phyloP scores from a whole-genome alignment of 2,113 vertebrate species.

The Nycticebus coucang region DNA sequence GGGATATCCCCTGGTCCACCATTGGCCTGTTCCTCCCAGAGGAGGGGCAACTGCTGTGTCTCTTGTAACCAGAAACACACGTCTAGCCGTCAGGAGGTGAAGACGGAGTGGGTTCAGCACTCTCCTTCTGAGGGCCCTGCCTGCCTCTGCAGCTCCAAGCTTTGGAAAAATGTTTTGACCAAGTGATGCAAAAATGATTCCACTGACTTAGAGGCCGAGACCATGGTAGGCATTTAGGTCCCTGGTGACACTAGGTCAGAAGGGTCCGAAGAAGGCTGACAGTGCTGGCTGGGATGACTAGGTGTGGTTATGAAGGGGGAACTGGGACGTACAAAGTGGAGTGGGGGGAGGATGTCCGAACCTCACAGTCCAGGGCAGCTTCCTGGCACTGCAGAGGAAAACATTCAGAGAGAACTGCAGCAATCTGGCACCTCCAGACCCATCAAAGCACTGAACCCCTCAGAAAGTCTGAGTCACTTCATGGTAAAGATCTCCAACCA shows the following conservation, averaged over 20 bases:
- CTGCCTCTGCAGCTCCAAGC: background rate
- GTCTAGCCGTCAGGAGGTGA: background rate
- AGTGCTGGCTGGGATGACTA: background rate
- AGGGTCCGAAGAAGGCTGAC: background rate
- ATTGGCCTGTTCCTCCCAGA: background rate
- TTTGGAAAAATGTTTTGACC: background rate
- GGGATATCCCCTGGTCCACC: no score
- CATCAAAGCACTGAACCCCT: background rate
- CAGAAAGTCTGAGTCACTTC: background rate
- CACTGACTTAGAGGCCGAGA: background rate
- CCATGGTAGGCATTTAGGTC: background rate
- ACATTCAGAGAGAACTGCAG: background rate
- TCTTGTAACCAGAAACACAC: background rate
- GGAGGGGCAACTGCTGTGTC: background rate
- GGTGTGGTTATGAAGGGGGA: background rate
- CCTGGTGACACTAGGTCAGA: background rate
- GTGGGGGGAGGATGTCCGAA: background rate
- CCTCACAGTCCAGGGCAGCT: background rate
- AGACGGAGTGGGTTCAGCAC: background rate
- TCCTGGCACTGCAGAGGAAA: background rate
- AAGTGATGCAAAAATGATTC: background rate
- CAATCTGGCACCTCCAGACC: background rate
- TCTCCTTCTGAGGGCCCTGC: background rate
- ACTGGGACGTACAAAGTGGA: background rate
- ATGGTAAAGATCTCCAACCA: background rate